Evolutionary conservation across 1,140 invertebrate species (phyloP).

Genomic region (Trichonephila inaurata): DNA sequence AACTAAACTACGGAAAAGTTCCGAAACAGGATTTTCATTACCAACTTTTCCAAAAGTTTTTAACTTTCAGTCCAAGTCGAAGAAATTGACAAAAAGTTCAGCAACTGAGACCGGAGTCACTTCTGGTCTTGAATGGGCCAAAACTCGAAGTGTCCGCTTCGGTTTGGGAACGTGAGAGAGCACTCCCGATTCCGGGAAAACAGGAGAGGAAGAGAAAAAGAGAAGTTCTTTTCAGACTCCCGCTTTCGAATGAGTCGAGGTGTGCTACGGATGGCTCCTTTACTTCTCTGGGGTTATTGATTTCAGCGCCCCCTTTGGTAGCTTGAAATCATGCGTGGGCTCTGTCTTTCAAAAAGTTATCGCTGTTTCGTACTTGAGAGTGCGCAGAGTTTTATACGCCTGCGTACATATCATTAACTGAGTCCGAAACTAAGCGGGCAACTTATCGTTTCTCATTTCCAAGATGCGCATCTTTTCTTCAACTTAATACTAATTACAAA

Average conservation of each 20-base stretch:
- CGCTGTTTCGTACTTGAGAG: slow-evolving; percentile 15
- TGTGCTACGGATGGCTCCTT: slow-evolving; percentile 4
- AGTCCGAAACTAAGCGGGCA: background rate
- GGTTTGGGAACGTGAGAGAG: background rate
- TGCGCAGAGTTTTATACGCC: slow-evolving; percentile 51
- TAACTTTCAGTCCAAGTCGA: too few species aligned
- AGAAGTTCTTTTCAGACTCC: background rate
- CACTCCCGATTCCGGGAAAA: background rate
- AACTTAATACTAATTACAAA: too few species aligned
- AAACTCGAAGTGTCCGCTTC: background rate
- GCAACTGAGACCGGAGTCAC: background rate
- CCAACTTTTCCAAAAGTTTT: too few species aligned
- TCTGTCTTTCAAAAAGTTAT: slow-evolving; percentile 70
- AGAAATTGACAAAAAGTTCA: background rate
- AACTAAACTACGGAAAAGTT: background rate
- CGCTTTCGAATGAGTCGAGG: slow-evolving; percentile 3
- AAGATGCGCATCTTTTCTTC: too few species aligned
- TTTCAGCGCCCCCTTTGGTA: slow-evolving; percentile 52
- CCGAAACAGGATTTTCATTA: background rate
- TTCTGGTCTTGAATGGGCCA: background rate
- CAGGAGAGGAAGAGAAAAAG: background rate
- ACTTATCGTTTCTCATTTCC: too few species aligned
- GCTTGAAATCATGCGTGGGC: slow-evolving; percentile 5
- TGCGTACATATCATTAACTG: slow-evolving; percentile 44
- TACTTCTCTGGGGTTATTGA: slow-evolving; percentile 55